Base-by-base conservation (phyloP, 2,113 vertebrate species). In the Tupaia chinensis region DNA sequence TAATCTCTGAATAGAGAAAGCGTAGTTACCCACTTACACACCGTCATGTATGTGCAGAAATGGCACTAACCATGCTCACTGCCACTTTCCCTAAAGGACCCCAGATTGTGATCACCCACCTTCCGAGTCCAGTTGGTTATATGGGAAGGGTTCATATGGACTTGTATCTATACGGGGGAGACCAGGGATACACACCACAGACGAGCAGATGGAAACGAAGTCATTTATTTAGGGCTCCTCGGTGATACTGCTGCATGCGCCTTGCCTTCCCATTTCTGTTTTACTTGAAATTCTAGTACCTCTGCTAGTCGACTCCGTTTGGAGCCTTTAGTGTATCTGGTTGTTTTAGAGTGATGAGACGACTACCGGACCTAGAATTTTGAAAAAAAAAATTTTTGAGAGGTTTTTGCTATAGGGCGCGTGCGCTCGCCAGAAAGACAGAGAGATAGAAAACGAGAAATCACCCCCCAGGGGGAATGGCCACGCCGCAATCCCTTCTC, bases 21-120 rank as follows among this genome's bases (percentile, higher is more conserved):
- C 60, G 93, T 63, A 86, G 58, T 81, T 73, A 68, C 29, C 13
- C 32, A 60, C 27, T 70, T 68, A 19, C 54, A 53, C 68, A 63
- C 90, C 22, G 5, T 63, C 34, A 95, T 87, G 70, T 27, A 34
- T 69, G 1, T 25, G 29, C 7, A 34, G 84, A 58, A 44, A 29
- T 80, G 77, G 3, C n/a, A 61, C 53, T 74, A 25, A 27, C 60
- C 78, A 53, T 5, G 7, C 79, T 54, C 82, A 20, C 58, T 70
- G 11, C 34, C 63, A n/a, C 27, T 73, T 95, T 91, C 74, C 93
- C 70, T 74, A 16, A 79, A 96, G 94, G 34, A 56, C 20, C n/a
- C n/a, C 66, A 56, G 32, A 32, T 20, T 56, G 13, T 82, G 29
- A 29, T 81, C 0, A 19, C 25, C 84, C 76, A 72, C 74, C 80